Conservation (phyloP, 1,140 invertebrate species). For the Drosophila lacertosa region DNA sequence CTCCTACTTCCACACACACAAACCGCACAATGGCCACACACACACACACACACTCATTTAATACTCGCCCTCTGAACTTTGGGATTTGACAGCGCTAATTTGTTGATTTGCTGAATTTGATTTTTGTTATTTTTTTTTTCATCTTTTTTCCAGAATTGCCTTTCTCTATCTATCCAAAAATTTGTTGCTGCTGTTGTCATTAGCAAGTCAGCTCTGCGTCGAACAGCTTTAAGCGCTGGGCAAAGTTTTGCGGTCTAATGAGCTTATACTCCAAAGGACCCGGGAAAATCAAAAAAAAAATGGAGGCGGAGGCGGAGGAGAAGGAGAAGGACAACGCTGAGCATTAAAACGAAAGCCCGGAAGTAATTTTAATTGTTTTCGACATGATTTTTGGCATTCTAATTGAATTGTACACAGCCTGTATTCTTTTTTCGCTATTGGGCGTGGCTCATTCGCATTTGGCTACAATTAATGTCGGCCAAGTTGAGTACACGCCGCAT, state of each 20-base stretch:
- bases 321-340: no score
- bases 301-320: not conserved
- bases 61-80: conserved; percentile 4
- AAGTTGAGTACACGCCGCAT: no score
- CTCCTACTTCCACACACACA: no score
- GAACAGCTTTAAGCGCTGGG: conserved; percentile 48
- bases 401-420: conserved; percentile 61
- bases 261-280: conserved; percentile 51
- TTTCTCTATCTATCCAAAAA: conserved; percentile 8
- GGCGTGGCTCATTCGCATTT: not conserved
- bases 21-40: conserved; percentile 29
- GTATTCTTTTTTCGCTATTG: not conserved
- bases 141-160: not conserved
- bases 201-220: conserved; percentile 52
- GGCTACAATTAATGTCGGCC: conserved; percentile 21
- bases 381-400: conserved; percentile 77
- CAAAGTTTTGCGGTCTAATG: conserved; percentile 71
- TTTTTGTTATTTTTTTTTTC: conserved; percentile 34
- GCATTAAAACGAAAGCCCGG: conserved; percentile 38
- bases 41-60: conserved; percentile 1
- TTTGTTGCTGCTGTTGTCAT: conserved; percentile 51
- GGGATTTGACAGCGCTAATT: conserved; percentile 75
- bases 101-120: conserved; percentile 79
- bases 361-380: conserved; percentile 75
- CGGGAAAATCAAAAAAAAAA: not conserved